A percentile compares a stretch with the other conserved stretches of the same genome.
phyloP scores from a whole-genome alignment of 2,797 vertebrate genomes.

The Pelobates cultripes region DNA sequence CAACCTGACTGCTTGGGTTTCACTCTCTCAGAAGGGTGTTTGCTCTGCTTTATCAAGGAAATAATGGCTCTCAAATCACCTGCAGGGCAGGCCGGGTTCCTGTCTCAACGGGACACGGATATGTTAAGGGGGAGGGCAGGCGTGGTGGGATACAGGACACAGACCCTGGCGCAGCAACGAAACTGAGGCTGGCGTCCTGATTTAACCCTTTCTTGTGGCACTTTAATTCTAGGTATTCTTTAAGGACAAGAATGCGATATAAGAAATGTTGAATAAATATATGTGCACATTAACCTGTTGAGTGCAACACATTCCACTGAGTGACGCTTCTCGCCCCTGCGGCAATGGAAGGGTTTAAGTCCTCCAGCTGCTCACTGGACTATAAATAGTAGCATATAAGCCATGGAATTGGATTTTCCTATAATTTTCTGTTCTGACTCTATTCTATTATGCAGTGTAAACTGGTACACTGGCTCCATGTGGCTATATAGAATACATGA shows the following conservation, averaged over 20 bases:
- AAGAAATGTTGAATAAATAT: no score
- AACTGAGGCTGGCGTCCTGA: neutral
- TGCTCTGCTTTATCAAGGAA: neutral
- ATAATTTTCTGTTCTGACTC: no score
- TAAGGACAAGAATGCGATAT: no score
- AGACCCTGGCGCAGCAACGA: neutral
- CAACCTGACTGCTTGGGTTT: constrained; percentile 26
- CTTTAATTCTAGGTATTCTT: neutral
- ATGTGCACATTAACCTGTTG: neutral
- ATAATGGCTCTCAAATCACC: constrained; percentile 20
- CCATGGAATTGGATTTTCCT: no score
- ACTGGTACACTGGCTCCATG: no score
- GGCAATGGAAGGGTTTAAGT: no score
- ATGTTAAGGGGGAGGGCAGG: neutral
- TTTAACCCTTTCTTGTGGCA: constrained; percentile 10
- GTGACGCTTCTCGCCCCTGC: no score
- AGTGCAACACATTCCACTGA: neutral
- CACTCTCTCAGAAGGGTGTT: neutral
- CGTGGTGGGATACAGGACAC: neutral
- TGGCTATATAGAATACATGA: no score
- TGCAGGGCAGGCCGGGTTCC: constrained; percentile 19
- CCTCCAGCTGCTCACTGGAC: no score
- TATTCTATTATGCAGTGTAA: no score
- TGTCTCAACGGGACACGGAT: neutral
- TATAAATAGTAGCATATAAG: no score